Evolutionary conservation across 2,113 vertebrate genomes (phyloP).

Genomic region (Macrotis lagotis): DNA sequence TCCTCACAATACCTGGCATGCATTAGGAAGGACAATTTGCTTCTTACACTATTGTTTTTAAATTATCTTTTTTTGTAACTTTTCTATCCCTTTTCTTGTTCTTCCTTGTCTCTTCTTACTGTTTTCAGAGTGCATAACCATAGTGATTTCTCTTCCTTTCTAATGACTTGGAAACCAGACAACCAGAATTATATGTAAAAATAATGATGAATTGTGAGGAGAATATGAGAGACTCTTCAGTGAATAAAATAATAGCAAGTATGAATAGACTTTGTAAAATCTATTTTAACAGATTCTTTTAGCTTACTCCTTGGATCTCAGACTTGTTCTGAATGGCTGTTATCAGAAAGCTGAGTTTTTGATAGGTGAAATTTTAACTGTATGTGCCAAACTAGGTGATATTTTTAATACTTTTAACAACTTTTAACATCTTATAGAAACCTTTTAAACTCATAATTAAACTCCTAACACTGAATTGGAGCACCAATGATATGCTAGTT

Average conservation of each 20-base stretch:
- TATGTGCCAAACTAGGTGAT: not conserved
- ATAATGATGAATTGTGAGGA: not conserved
- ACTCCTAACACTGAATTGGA: not conserved
- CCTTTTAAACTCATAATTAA: not conserved
- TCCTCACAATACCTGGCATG: too few species aligned
- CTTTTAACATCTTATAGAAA: not conserved
- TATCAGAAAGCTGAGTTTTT: not conserved
- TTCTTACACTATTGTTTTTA: not conserved
- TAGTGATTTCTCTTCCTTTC: not conserved
- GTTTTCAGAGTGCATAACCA: not conserved
- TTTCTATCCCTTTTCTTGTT: not conserved
- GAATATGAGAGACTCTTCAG: not conserved
- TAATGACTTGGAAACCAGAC: conserved; percentile 7
- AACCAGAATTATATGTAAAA: conserved; percentile 32
- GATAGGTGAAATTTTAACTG: not conserved
- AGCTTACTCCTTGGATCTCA: not conserved
- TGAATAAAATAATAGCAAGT: not conserved
- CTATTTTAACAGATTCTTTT: not conserved
- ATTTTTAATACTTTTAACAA: not conserved
- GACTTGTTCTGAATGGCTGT: not conserved
- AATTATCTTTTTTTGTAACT: not conserved
- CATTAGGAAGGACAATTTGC: not conserved
- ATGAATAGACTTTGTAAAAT: not conserved
- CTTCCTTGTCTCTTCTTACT: not conserved
- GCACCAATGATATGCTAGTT: not conserved